These are phyloP conservation scores for Myotis planiceps DNA, from an alignment of 2,797 vertebrate species.

Conservation along the genomic window DNA sequence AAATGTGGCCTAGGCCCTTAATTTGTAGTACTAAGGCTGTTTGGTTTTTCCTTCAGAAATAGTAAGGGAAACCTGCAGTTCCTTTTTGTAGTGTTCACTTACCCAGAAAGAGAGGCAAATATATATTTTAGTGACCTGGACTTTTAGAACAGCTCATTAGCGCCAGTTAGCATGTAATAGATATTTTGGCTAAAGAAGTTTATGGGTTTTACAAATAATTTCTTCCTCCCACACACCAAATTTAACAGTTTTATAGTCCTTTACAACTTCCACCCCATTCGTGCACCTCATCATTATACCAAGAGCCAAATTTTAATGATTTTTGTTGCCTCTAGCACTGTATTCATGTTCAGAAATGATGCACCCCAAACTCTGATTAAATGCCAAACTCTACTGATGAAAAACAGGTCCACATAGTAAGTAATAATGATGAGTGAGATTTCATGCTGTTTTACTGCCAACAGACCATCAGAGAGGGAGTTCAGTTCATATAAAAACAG, in stretches of 20 bases:
- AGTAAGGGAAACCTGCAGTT: constrained; percentile 12
- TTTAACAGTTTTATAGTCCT: constrained; percentile 78
- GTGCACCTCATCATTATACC: constrained; percentile 64
- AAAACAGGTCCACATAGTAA: constrained; percentile 58
- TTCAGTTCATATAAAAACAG: constrained; percentile 69
- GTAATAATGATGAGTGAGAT: constrained; percentile 75
- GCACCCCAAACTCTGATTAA: constrained; percentile 66
- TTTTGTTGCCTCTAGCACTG: constrained; percentile 71
- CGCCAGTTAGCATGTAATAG: constrained; percentile 74
- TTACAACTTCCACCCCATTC: constrained; percentile 78
- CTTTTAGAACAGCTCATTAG: constrained; percentile 67
- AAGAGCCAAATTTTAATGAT: constrained; percentile 76
- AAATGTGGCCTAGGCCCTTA: neutral
- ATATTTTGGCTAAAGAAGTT: constrained; percentile 82
- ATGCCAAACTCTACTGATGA: constrained; percentile 71
- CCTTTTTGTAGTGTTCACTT: constrained; percentile 55
- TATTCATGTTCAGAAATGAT: constrained; percentile 75
- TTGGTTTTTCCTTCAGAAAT: constrained; percentile 39
- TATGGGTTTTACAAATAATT: constrained; percentile 78
- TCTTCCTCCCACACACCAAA: constrained; percentile 78
- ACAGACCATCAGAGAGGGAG: constrained; percentile 75
- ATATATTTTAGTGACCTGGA: constrained; percentile 28
- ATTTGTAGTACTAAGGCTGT: constrained; percentile 49
- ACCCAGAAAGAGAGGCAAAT: constrained; percentile 62
- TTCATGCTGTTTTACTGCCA: constrained; percentile 72